These are phyloP conservation scores for Saccopteryx leptura DNA, from an alignment of 2,113 vertebrate genomes.

Conservation along the genomic window DNA sequence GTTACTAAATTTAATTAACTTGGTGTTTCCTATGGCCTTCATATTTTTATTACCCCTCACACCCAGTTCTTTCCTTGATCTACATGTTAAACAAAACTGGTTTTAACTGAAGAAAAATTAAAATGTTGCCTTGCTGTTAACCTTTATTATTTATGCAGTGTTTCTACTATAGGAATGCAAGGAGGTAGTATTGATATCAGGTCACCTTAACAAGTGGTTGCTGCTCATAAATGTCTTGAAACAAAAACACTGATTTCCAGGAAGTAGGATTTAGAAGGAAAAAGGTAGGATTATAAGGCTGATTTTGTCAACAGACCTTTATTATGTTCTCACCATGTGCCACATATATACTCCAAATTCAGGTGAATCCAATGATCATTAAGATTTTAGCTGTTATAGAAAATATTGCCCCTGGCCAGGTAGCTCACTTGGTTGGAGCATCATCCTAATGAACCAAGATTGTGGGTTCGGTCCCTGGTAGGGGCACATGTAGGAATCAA, in stretches of 20 bases:
- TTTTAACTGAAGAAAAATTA: neutral
- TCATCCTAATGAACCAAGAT: too few species aligned
- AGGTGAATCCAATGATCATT: neutral
- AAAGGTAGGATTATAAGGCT: neutral
- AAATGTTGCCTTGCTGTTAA: neutral
- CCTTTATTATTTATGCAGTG: neutral
- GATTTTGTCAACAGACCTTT: neutral
- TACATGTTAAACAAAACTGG: neutral
- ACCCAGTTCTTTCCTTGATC: neutral
- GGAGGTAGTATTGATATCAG: neutral
- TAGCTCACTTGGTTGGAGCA: too few species aligned
- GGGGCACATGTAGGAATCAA: too few species aligned
- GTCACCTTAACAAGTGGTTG: neutral
- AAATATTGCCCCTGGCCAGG: neutral
- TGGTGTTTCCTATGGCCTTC: neutral
- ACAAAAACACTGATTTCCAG: neutral
- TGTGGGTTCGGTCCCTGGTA: too few species aligned
- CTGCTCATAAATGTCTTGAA: neutral
- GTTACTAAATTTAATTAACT: neutral
- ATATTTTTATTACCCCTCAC: neutral
- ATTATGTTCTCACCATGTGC: neutral
- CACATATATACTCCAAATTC: neutral
- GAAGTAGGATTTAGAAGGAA: neutral
- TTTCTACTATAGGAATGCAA: neutral
- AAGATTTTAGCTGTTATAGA: neutral